Base-by-base conservation (phyloP, 2,797 vertebrate species). In the Notolabrus celidotus region DNA sequence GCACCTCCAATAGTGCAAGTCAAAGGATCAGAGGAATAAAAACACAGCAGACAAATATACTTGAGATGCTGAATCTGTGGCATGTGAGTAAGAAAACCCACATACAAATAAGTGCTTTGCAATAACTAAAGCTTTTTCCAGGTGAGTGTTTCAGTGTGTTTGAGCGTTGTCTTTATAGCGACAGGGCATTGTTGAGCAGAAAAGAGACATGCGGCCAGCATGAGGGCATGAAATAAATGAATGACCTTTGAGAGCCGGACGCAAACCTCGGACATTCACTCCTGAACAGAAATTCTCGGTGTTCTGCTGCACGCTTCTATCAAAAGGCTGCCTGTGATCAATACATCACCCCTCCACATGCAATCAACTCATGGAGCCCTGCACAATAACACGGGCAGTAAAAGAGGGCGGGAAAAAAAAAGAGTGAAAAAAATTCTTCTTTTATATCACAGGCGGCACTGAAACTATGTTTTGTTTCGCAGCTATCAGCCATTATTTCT, bases 401-500 rank as follows among this genome's bases (percentile, higher is more conserved):
- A 83, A 85, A 80, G 62, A 83, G 81, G 75, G 50, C 54, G 31
- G 12, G 22, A 55, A 38, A 50, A 57, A 17, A 34, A 15, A 4
- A 36, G 34, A 36, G 34, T 34, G 34, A 36, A 29, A 20, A 85
- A 86, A 77, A 67, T 64, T n/a, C 51, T 65, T 76, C 84, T 84
- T 88, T 90, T 75, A 71, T 82, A 74, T 83, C 80, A 75, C 66
- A 80, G 70, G 71, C 47, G 15, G 22, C 77, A 56, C 71, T 55
- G 73, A 82, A 83, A 77, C 80, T 67, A 67, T 57, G 86, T 82
- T 91, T 90, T 88, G 82, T 88, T 94, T 95, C 87, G 75, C 71
- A 86, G 91, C 85, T 88, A 94, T 92, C 92, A 92, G 91, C 86
- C 88, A 88, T 95, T 94, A 93, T 92, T 86, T 93, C 93, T 90